Evolutionary conservation across 2,797 vertebrate genomes (phyloP), one percentile per base, ranked within the genome.

Genomic region (Chaunax sp.): DNA sequence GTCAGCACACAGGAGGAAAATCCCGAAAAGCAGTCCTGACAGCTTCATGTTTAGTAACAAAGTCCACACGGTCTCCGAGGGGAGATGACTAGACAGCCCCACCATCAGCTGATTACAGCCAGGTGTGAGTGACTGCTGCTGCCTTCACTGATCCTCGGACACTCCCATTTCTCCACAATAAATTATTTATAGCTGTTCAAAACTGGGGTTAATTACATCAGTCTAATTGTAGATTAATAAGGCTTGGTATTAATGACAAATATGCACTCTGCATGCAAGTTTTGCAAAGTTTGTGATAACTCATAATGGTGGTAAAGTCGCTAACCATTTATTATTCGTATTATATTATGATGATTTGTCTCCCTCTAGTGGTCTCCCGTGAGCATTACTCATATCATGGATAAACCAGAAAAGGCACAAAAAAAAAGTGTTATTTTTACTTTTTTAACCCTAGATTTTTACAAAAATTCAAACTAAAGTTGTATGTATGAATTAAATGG

Each of bases 81-180:
- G 25, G 6, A 26, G 12, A 18, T 0, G 12, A 59, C 37, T 51
- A 11, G 41, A 19, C 6, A 26, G 11, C 26, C 18, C 7, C 23
- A 13, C 26, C 50, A 60, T 26, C 75, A 37, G 63, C 64, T 77
- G 41, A 82, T 77, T 18, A 28, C 26, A 14, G 2, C 7, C 79
- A 72, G 81, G 71, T 83, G 79, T 5, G 46, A 51, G 1, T 4
- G 40, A 54, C 14, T 13, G 35, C 6, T 52, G 83, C 43, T 56
- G 64, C 75, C 35, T 85, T 85, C 81, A 77, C 0, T 28, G 60
- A 46, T 1, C 62, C 67, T 69, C 47, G 50, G 69, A 65, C 11
- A 41, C 8, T 8, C 15, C 26, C 15, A 16, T 11, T 50, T 18
- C 3, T 50, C 25, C 23, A n/a, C 0, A 18, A 7, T 1, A 18